Base-by-base conservation (phyloP, 2,888 invertebrate species). In the Adelphocoris suturalis region DNA sequence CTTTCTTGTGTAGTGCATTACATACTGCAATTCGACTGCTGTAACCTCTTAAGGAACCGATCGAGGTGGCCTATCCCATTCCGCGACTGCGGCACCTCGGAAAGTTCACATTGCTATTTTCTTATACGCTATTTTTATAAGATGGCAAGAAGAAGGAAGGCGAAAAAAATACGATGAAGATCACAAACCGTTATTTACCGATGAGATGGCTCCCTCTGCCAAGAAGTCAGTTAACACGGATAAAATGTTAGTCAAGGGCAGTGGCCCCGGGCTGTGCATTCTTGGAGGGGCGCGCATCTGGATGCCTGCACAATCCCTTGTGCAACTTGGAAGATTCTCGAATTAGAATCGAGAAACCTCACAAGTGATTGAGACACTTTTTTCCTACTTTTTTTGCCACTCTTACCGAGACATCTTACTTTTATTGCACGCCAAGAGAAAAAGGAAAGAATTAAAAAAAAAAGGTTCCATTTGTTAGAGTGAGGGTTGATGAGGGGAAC, bases 221-320 rank as follows among this genome's bases (percentile, higher is more conserved):
- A 78, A 78, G 78, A 47, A 68, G n/a, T 78, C 46, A 46, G 47
- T 78, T 37, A 78, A 78, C 78, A 78, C 78, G 16, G 78, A 47
- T 78, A 78, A 78, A 78, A 78, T 78, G 78, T 78, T 78, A 78
- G n/a, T 47, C 78, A 78, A 78, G 78, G 78, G 47, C 78, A 78
- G 78, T 78, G 78, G 37, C 46, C 37, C 78, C 78, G 46, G 19
- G 68, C 68, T 78, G 47, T 46, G 78, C 78, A 78, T 78, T 78
- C 78, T 47, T 16, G 46, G 47, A 78, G 47, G 78, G 78, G 78
- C 78, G 78, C 78, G 37, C 78, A 78, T 78, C 78, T 78, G 78
- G 78, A 78, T 78, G 37, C 46, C 37, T 78, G 78, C 46, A 46
- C 78, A 47, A 78, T 78, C 47, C 78, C 78, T 78, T 78, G 78